Conservation (phyloP, 64 coral and sea anemone genomes). For the Actinia tenebrosa region DNA sequence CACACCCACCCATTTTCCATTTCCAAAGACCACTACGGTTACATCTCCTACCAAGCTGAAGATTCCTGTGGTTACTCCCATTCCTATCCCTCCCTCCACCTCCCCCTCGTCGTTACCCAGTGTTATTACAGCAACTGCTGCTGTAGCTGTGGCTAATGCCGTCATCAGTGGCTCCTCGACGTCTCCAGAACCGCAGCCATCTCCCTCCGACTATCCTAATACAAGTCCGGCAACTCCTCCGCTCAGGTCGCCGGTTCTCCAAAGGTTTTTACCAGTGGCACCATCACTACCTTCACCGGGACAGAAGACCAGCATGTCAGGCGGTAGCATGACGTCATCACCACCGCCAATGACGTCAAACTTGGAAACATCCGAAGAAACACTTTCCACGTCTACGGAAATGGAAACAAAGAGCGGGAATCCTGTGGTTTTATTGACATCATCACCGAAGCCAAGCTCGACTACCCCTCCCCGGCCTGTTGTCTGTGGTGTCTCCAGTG, state of each 20-base stretch:
- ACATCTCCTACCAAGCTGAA: constrained; percentile 50
- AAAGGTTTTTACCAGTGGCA: not conserved
- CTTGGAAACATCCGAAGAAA: not conserved
- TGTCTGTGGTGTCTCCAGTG: not conserved
- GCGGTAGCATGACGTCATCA: not conserved
- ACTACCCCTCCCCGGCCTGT: not conserved
- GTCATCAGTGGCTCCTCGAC: constrained; percentile 60
- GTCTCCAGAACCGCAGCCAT: not conserved
- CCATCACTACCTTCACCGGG: not conserved
- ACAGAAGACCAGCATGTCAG: not conserved
- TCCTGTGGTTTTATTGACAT: not conserved
- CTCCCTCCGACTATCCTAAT: not conserved
- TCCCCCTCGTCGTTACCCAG: constrained; percentile 65
- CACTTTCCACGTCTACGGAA: not conserved
- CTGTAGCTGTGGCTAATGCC: constrained; percentile 84
- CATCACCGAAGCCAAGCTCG: not conserved
- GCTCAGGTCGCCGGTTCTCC: not conserved
- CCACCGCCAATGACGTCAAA: not conserved
- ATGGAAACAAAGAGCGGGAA: not conserved
- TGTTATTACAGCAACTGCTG: constrained; percentile 81
- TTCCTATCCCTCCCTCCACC: constrained; percentile 26
- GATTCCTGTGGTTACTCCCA: constrained; percentile 15
- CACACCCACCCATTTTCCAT: constrained; percentile 51
- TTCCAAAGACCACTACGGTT: constrained; percentile 47
- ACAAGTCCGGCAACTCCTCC: not conserved